Percentiles rank a stretch among this genome's conserved stretches.
phyloP scores from a whole-genome alignment of 2,113 vertebrate species.

The Caretta caretta region DNA sequence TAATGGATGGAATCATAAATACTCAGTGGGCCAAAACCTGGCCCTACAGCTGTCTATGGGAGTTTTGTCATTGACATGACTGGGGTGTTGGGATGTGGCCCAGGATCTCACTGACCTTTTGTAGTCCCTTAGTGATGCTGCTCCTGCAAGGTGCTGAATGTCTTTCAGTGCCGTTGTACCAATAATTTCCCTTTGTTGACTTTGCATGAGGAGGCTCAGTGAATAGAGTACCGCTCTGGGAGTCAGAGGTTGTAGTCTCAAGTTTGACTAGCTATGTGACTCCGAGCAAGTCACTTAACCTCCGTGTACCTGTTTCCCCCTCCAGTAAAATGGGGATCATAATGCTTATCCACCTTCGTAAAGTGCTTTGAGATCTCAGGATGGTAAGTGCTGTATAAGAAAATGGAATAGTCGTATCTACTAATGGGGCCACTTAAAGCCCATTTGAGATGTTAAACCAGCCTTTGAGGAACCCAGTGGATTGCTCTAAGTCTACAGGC shows the following conservation, averaged over 20 bases:
- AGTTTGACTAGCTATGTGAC: background rate
- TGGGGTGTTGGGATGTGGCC: background rate
- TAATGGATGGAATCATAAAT: no score
- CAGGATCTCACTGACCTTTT: background rate
- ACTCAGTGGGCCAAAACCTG: background rate
- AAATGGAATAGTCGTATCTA: background rate
- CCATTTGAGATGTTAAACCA: background rate
- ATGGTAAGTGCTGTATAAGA: background rate
- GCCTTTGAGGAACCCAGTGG: background rate
- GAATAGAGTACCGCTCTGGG: background rate
- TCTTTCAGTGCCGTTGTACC: background rate
- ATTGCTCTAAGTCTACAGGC: background rate
- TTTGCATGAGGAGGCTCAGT: background rate
- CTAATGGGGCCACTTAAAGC: background rate
- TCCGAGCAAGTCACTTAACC: background rate
- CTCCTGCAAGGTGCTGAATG: background rate
- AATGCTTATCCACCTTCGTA: background rate
- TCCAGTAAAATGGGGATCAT: background rate
- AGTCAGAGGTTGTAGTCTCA: background rate
- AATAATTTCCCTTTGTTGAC: background rate
- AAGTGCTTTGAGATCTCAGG: background rate
- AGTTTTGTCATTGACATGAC: background rate
- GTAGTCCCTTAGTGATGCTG: background rate
- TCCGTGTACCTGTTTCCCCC: background rate
- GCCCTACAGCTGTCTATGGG: background rate